Percentiles rank a stretch among this genome's conserved stretches.
These are phyloP conservation scores for Drosophila mimica DNA, from an alignment of 2,888 invertebrate genomes.

Conservation along the genomic window DNA sequence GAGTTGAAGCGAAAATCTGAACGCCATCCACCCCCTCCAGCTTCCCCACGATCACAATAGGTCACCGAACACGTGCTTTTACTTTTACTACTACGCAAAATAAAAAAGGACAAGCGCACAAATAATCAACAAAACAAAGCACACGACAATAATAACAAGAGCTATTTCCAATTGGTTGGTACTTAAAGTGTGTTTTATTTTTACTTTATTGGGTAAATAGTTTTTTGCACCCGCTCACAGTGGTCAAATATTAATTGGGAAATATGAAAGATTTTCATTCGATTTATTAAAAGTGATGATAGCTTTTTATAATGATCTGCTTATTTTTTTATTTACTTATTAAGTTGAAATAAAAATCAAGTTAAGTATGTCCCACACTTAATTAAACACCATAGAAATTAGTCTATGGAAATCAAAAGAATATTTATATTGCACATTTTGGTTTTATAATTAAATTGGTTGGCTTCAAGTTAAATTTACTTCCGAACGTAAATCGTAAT, in stretches of 20 bases:
- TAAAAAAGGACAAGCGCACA: conserved; percentile 39
- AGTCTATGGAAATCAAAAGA: neutral
- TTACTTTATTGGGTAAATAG: conserved; percentile 25
- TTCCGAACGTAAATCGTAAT: neutral
- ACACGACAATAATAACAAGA: conserved; percentile 35
- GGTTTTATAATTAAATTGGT: neutral
- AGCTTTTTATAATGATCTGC: neutral
- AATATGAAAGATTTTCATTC: conserved; percentile 6
- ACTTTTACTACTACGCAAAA: conserved; percentile 44
- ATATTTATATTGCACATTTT: neutral
- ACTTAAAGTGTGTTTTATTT: conserved; percentile 41
- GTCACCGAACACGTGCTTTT: conserved; percentile 61
- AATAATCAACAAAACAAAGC: conserved; percentile 25
- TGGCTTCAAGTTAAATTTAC: neutral
- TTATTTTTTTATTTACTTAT: neutral
- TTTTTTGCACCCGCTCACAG: conserved; percentile 38
- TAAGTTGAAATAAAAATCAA: neutral
- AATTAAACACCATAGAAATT: neutral
- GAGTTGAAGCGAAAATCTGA: conserved; percentile 17
- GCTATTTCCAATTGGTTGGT: conserved; percentile 64
- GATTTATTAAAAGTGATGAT: neutral
- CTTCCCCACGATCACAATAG: conserved; percentile 29
- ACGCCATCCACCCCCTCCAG: neutral
- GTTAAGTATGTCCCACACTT: neutral
- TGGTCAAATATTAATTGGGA: conserved; percentile 30